A percentile compares a stretch with the other conserved stretches of the same genome.
Conservation (phyloP, 1,140 invertebrate species). For the Contarinia nasturtii region DNA sequence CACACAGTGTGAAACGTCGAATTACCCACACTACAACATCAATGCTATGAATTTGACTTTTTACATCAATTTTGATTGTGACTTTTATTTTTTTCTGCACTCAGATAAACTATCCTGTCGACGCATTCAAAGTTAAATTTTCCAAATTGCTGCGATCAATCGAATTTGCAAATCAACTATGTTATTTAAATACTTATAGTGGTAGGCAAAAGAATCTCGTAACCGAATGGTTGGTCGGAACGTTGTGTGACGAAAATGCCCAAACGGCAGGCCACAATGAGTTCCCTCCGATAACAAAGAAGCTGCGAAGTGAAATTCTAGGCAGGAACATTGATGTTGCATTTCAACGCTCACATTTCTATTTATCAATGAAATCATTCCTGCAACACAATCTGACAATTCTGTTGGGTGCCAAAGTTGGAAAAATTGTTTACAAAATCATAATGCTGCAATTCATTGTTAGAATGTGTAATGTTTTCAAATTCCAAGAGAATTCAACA, state of each 20-base stretch:
- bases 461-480: not conserved
- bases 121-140: not conserved
- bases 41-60: too few species aligned
- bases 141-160: not conserved
- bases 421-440: not conserved
- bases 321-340: not conserved
- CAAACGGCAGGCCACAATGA: not conserved
- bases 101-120: not conserved
- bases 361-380: not conserved
- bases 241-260: not conserved
- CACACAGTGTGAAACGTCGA: too few species aligned
- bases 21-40: too few species aligned
- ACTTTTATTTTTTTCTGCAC: too few species aligned
- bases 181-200: not conserved
- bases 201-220: not conserved
- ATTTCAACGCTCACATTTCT: not conserved
- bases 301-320: not conserved
- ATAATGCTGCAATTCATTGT: not conserved
- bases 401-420: not conserved
- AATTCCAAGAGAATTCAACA: not conserved
- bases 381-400: not conserved
- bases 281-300: not conserved
- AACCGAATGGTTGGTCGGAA: not conserved
- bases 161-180: not conserved
- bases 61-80: too few species aligned